Evolutionary conservation across 2,797 vertebrate genomes (phyloP), one percentile per base, ranked within the genome.

Genomic region (Dromococcyx pavoninus): DNA sequence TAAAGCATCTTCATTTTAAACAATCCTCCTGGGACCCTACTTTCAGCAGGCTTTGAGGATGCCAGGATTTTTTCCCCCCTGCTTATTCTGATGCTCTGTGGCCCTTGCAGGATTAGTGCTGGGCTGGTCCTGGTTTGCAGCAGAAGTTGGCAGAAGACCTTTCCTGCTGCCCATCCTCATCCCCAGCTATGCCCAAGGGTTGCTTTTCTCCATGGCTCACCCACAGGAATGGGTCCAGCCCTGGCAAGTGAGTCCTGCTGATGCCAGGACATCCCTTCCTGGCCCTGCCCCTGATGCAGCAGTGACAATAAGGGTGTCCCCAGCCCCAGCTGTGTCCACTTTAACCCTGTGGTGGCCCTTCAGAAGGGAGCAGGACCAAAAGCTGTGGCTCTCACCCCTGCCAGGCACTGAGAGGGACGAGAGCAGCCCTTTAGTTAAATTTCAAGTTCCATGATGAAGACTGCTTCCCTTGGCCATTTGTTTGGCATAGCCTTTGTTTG

Each of bases 231-330:
- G 5, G 33, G 8, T 69, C 87, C 86, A 89, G 8, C 23, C 32
- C 48, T 25, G 35, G 53, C n/a, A 69, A 18, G 6, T 0, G 0
- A 85, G 77, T 43, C 51, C 24, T 83, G 54, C 62, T 0, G 0
- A 13, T 18, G 11, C 33, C 82, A 70, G 48, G 9, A 37, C 64
- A 32, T 12, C 22, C 51, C 19, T 14, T 39, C 33, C 72, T 17
- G 9, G 60, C 41, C 50, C 51, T 23, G 54, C 30, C 57, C 51
- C 8, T 17, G 70, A 76, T 83, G 77, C 70, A 81, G 85, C 50
- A 33, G 66, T 0, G 0, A 67, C 66, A 79, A 90, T 32, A 1
- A 2, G 30, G 70, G 15, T n/a, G 72, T 69, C 54, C 74, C 50
- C 78, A 71, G 53, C 33, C 2, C 2, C 12, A 10, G 23, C 33